Conservation (phyloP, 2,797 vertebrate genomes). For the Sebastes trivittatus region DNA sequence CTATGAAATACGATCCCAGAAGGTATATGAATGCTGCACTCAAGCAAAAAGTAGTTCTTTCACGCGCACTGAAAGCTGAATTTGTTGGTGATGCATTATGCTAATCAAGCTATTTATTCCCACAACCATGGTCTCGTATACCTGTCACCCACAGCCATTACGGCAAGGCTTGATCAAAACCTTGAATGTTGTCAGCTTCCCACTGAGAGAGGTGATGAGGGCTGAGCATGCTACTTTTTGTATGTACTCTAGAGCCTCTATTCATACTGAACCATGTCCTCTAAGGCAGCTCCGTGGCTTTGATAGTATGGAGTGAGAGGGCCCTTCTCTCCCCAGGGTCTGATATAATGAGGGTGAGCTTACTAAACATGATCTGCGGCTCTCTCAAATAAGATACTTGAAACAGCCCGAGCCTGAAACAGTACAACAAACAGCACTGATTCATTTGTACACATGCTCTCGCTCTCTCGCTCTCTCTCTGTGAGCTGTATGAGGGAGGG, state of each 20-base stretch:
- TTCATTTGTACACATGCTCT: conserved; percentile 63
- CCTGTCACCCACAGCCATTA: conserved; percentile 77
- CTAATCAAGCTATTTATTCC: conserved; percentile 77
- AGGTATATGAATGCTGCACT: conserved; percentile 44
- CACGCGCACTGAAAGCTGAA: conserved; percentile 47
- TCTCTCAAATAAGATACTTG: conserved; percentile 72
- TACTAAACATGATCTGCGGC: conserved; percentile 78
- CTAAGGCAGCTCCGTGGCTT: conserved; percentile 73
- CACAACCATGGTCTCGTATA: conserved; percentile 66
- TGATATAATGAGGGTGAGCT: conserved; percentile 81
- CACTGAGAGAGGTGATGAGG: conserved; percentile 66
- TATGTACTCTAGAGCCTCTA: conserved; percentile 64
- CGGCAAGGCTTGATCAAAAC: conserved; percentile 79
- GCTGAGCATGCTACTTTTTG: conserved; percentile 76
- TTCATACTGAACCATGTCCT: conserved; percentile 75
- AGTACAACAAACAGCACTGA: conserved; percentile 72
- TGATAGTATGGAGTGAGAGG: conserved; percentile 76
- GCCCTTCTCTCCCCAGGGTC: conserved; percentile 76
- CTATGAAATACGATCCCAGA: conserved; percentile 54
- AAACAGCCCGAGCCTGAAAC: conserved; percentile 67
- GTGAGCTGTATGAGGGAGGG: not conserved
- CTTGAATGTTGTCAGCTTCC: conserved; percentile 73
- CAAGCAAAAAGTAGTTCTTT: conserved; percentile 48
- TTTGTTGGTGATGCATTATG: conserved; percentile 77
- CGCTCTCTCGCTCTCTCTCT: conserved; percentile 29